Base-by-base conservation (phyloP, 2,113 vertebrate species). In the Rhodinocichla rosea region DNA sequence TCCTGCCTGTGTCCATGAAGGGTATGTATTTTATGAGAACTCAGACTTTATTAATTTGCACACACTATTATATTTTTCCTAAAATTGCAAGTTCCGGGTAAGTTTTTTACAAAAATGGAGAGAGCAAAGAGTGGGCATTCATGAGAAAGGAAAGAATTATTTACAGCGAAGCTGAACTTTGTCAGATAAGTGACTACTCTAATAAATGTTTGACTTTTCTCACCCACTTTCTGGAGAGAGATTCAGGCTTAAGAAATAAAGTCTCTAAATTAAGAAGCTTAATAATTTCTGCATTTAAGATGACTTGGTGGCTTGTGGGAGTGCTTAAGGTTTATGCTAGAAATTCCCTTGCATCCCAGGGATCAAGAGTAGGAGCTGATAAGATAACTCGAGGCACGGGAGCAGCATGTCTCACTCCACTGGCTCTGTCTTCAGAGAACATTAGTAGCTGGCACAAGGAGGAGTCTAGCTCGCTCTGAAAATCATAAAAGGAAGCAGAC, bases 221-320 rank as follows among this genome's bases (percentile, higher is more conserved):
- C 73, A 64, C 63, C 62, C 76, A 70, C 87, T 97, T 97, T 95
- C 86, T 93, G 69, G 39, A 70, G 65, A 91, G 78, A 96, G 90
- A 95, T 80, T 95, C 90, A 85, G 90, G 82, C 80, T 96, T 98
- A 97, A 96, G 87, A 95, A 97, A 96, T 96, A 94, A 96, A 98
- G 94, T 92, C 89, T 90, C 94, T 98, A 97, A 98, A 98, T 98
- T 98, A 98, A 98, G 98, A 95, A 97, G 97, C 97, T 98, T 98
- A 98, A 96, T 98, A 92, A 95, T 97, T 98, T 96, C 95, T 93
- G 93, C 44, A 50, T 97, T 98, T 98, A 76, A 97, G 95, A 91
- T 95, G 92, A 97, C 94, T 97, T 28, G n/a, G 87, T 96, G 96
- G 78, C 97, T 98, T 96, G 84, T 75, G 73, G 91, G 93, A 97